Conservation (phyloP, 2,888 invertebrate species). For the Drosophila kuntzei region DNA sequence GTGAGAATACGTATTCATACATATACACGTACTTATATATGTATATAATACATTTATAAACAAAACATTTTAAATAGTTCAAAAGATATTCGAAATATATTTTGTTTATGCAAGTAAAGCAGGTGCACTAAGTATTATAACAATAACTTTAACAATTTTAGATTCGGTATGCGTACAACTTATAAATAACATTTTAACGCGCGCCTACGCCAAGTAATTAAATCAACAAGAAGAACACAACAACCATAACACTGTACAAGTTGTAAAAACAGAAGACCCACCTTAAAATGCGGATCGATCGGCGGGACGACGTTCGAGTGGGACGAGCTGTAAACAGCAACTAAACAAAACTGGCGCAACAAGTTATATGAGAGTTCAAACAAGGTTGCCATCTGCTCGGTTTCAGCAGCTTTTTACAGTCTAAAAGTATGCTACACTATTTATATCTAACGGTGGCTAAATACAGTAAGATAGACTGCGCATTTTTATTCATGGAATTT, state of each 20-base stretch:
- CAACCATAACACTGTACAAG: conserved; percentile 14
- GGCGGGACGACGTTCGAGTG: conserved; percentile 36
- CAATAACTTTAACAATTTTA: conserved; percentile 12
- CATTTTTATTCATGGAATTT: no score
- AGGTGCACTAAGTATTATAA: background rate
- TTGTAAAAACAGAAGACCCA: conserved; percentile 52
- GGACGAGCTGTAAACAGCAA: conserved; percentile 47
- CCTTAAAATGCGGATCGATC: conserved; percentile 30
- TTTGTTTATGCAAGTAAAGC: background rate
- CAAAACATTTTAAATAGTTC: conserved; percentile 2
- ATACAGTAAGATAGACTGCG: no score
- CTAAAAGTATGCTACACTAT: conserved; percentile 25
- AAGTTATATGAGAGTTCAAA: conserved; percentile 47
- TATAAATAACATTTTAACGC: conserved; percentile 52
- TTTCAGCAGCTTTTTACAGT: conserved; percentile 36
- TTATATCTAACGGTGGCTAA: background rate
- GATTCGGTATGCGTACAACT: conserved; percentile 24
- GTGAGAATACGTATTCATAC: background rate
- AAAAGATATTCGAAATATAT: background rate
- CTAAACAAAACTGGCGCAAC: conserved; percentile 67
- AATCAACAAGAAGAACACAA: conserved; percentile 19
- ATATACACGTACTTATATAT: background rate
- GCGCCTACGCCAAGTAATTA: conserved; percentile 59
- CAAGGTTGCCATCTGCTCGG: conserved; percentile 38
- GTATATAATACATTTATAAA: background rate